A percentile compares a stretch with the other conserved stretches of the same genome.
Evolutionary conservation across 2,113 vertebrate genomes (phyloP).

Genomic region (mouse (Mus musculus)): DNA sequence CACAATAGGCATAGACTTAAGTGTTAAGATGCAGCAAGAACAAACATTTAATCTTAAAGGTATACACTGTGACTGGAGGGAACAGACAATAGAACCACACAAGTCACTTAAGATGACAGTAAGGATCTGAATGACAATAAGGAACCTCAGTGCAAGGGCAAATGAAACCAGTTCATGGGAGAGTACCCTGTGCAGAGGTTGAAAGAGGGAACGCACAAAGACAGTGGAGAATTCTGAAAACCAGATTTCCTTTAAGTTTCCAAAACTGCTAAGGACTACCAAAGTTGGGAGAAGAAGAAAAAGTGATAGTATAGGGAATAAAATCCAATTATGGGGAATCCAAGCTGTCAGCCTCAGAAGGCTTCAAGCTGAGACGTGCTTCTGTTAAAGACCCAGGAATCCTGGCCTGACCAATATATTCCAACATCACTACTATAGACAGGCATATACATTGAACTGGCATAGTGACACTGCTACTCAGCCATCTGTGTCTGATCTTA

Average conservation of each 20-base stretch:
- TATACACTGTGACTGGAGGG: background rate
- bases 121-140: background rate
- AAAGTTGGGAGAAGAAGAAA: background rate
- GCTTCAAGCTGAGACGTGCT: background rate
- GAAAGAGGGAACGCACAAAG: background rate
- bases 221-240: background rate
- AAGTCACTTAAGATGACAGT: background rate
- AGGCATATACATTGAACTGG: no score
- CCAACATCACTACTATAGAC: background rate
- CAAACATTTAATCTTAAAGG: background rate
- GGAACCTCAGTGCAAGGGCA: background rate
- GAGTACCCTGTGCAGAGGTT: background rate
- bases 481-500: background rate
- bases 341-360: background rate
- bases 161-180: no score
- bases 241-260: conserved; percentile 9
- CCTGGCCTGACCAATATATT: background rate
- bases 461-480: background rate
- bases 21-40: background rate
- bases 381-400: background rate
- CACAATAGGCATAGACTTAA: background rate
- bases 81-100: background rate
- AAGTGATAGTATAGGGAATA: background rate
- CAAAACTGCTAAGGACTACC: background rate
- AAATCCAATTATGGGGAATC: background rate